These are phyloP conservation scores for Deilephila porcellus DNA, from an alignment of 2,888 invertebrate genomes.

Conservation along the genomic window DNA sequence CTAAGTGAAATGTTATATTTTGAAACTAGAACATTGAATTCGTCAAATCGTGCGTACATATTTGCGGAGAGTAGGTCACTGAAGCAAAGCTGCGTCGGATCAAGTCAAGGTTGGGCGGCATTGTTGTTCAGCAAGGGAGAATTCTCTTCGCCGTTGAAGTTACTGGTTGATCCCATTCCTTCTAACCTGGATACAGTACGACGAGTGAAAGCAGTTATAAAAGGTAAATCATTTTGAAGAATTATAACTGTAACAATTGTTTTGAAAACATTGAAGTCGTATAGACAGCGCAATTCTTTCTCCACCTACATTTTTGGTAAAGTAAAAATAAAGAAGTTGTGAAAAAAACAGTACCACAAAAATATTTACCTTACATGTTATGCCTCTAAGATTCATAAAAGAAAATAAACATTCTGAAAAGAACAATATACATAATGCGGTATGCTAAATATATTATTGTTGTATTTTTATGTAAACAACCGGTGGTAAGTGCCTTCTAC, in stretches of 20 bases:
- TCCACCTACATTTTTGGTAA: neutral
- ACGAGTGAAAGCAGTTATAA: conserved; percentile 73
- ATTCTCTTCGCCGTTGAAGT: conserved; percentile 65
- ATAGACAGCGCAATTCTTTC: neutral
- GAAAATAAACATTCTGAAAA: conserved; percentile 29
- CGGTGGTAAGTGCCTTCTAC: conserved; percentile 30
- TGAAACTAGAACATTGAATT: conserved; percentile 72
- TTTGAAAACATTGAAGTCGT: neutral
- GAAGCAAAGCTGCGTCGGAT: conserved; percentile 56
- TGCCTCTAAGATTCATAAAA: conserved; percentile 30
- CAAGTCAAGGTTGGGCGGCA: conserved; percentile 65
- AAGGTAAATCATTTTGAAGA: conserved; percentile 64
- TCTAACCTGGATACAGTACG: conserved; percentile 73
- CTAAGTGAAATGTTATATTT: conserved; percentile 78
- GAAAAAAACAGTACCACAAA: neutral
- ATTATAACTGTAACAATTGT: neutral
- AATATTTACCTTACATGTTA: conserved; percentile 19
- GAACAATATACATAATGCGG: conserved; percentile 31
- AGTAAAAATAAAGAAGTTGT: neutral
- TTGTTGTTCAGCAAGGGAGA: conserved; percentile 66
- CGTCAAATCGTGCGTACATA: conserved; percentile 73
- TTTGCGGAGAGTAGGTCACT: conserved; percentile 66
- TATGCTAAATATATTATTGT: conserved; percentile 29
- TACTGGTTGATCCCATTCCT: conserved; percentile 76
- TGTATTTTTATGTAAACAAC: conserved; percentile 33